phyloP scores from a whole-genome alignment of 2,797 vertebrate species.

The Nyctibius grandis region DNA sequence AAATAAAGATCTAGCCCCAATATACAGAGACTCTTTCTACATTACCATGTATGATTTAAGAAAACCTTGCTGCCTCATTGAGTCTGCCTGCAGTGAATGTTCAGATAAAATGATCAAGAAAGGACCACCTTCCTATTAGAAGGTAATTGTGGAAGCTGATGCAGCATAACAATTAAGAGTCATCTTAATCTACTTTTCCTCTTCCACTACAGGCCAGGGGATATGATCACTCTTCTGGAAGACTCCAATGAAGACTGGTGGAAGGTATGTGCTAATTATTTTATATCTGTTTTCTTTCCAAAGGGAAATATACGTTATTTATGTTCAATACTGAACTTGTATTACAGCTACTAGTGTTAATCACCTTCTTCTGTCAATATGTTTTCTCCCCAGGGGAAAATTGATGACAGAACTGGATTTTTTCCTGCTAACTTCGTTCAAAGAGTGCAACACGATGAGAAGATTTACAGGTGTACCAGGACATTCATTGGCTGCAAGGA shows the following conservation, averaged over 20 bases:
- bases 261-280: conserved; percentile 79
- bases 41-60: neutral
- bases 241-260: conserved; percentile 97
- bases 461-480: conserved; percentile 87
- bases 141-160: neutral
- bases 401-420: conserved; percentile 91
- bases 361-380: neutral
- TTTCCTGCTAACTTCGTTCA: conserved; percentile 95
- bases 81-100: neutral
- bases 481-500: conserved; percentile 95
- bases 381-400: conserved; percentile 82
- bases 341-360: neutral
- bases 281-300: neutral
- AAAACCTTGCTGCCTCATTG: neutral
- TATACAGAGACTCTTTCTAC: neutral
- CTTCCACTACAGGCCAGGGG: conserved; percentile 84
- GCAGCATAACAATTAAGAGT: neutral
- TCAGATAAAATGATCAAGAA: neutral
- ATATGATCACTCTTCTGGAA: conserved; percentile 89
- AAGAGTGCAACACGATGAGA: conserved; percentile 82
- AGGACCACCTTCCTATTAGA: neutral
- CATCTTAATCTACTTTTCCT: neutral
- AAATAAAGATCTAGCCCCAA: neutral
- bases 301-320: neutral
- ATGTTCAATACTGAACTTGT: neutral